phyloP scores from a whole-genome alignment of 2,888 invertebrate genomes.

The Cantharis nigra region DNA sequence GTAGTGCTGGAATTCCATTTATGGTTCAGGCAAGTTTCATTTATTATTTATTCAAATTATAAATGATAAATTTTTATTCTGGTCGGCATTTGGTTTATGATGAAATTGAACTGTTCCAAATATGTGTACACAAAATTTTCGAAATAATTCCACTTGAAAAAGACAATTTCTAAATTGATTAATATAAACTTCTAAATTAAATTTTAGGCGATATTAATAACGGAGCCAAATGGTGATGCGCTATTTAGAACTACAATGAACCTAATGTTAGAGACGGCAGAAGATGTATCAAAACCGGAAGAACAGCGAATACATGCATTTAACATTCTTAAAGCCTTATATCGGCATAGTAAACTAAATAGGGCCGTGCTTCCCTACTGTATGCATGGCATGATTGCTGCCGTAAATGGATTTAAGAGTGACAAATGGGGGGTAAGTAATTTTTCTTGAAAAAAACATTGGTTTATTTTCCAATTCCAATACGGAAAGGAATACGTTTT shows the following conservation, averaged over 20 bases:
- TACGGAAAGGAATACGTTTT: background rate
- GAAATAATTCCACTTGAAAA: no score
- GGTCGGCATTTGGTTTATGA: no score
- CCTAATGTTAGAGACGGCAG: constrained; percentile 58
- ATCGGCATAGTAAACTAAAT: constrained; percentile 75
- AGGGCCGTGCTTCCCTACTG: constrained; percentile 73
- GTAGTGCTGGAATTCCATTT: constrained; percentile 94
- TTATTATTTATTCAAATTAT: background rate
- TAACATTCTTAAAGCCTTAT: constrained; percentile 83
- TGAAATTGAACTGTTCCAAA: background rate
- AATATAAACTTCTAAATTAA: background rate
- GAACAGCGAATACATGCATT: constrained; percentile 76
- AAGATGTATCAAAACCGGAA: constrained; percentile 44
- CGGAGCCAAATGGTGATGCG: constrained; percentile 67
- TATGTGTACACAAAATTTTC: no score
- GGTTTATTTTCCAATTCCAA: background rate
- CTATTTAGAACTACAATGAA: constrained; percentile 65
- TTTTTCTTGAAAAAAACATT: background rate
- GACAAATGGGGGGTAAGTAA: constrained; percentile 75
- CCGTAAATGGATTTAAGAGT: constrained; percentile 75
- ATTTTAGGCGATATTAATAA: constrained; percentile 73
- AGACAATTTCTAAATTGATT: background rate
- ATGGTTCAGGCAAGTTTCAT: constrained; percentile 73
- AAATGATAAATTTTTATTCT: no score
- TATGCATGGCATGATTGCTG: constrained; percentile 69